Conservation (phyloP, 1,140 invertebrate species). For the Lasioglossum albipes region DNA sequence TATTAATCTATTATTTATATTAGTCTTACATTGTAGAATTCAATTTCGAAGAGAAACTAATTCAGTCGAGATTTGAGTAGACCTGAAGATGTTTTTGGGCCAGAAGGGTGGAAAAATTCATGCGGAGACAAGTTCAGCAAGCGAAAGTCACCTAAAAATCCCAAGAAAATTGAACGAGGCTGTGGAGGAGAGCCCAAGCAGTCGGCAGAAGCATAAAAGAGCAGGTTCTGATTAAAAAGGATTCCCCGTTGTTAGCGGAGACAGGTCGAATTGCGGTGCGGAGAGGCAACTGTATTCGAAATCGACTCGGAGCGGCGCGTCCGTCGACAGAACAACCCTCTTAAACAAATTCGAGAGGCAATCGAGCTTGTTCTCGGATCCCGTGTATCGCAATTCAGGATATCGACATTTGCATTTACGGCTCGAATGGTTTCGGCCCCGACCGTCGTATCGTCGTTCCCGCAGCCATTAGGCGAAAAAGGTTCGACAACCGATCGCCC, state of each 20-base stretch:
- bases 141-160: no score
- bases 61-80: no score
- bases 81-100: no score
- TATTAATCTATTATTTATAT: no score
- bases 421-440: not conserved
- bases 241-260: not conserved
- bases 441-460: not conserved
- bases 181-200: no score
- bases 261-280: not conserved
- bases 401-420: conserved; percentile 34
- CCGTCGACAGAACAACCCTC: not conserved
- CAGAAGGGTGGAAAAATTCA: no score
- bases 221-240: not conserved
- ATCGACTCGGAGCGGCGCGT: not conserved
- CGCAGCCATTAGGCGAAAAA: not conserved
- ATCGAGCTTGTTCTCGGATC: conserved; percentile 16
- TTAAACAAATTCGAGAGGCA: not conserved
- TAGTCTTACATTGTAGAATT: no score
- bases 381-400: conserved; percentile 4
- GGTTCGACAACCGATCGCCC: conserved; percentile 28
- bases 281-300: not conserved
- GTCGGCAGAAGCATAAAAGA: no score
- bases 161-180: no score
- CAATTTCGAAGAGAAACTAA: no score
- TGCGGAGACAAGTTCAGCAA: no score